A percentile compares a stretch with the other conserved stretches of the same genome.
Conservation (phyloP, 2,888 invertebrate species). For the Zele albiditarsus region DNA sequence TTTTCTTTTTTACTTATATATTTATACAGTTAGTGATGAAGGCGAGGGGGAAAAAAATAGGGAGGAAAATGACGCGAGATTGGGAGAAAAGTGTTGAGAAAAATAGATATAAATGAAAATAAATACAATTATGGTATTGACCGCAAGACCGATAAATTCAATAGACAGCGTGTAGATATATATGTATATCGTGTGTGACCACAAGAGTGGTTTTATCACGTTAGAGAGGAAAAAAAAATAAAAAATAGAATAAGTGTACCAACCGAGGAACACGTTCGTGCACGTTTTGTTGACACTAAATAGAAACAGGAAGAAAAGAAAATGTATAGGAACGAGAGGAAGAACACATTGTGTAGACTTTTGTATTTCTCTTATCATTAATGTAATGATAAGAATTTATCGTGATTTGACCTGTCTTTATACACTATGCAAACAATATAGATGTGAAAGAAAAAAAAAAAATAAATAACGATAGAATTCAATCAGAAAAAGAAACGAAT, state of each 20-base stretch:
- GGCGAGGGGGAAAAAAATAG: not conserved
- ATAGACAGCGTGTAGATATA: slow-evolving; percentile 20
- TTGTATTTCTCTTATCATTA: too few relatives aligned
- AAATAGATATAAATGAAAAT: not conserved
- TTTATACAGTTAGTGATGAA: not conserved
- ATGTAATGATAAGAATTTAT: not conserved
- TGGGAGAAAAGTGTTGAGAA: not conserved
- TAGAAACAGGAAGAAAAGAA: not conserved
- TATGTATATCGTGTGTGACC: not conserved
- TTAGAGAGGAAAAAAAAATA: not conserved
- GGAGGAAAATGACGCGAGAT: not conserved
- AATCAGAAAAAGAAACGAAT: too few relatives aligned
- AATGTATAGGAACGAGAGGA: not conserved
- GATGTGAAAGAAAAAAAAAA: not conserved
- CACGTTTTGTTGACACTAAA: not conserved
- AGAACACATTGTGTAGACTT: not conserved
- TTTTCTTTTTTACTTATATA: too few relatives aligned
- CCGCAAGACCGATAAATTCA: not conserved
- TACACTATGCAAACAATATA: not conserved
- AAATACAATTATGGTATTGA: slow-evolving; percentile 5
- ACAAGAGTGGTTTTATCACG: not conserved
- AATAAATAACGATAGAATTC: too few relatives aligned
- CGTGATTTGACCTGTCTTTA: not conserved
- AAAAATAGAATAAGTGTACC: not conserved
- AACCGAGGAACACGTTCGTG: not conserved